Evolutionary conservation across 2,113 vertebrate species (phyloP).

Genomic region (Patagioenas fasciata): DNA sequence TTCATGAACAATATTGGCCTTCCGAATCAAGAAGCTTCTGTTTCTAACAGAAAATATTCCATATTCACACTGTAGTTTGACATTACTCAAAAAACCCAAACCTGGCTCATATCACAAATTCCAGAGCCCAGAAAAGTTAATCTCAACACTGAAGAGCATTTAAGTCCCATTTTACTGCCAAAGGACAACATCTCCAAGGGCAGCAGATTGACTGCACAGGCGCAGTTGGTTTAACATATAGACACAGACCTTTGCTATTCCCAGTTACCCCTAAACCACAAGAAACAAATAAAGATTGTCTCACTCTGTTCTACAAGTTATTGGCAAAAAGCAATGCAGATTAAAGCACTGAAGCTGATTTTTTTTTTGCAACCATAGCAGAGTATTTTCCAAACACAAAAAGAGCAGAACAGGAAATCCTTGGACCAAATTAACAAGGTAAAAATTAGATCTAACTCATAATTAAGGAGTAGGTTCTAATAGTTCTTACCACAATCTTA

Average conservation of each 20-base stretch:
- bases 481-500: neutral
- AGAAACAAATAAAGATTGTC: neutral
- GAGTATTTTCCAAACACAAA: neutral
- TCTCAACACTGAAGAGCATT: neutral
- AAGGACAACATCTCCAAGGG: neutral
- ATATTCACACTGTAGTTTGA: neutral
- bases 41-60: neutral
- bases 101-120: neutral
- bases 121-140: neutral
- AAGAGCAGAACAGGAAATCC: neutral
- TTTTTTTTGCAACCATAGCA: neutral
- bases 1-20: neutral
- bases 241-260: neutral
- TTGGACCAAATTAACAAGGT: neutral
- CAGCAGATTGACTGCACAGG: accelerated
- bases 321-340: neutral
- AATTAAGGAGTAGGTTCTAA: neutral
- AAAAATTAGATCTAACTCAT: neutral
- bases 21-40: neutral
- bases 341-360: neutral
- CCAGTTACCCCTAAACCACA: neutral
- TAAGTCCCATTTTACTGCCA: neutral
- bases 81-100: neutral
- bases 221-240: neutral
- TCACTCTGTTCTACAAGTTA: neutral